A percentile compares a stretch with the other conserved stretches of the same genome.
These are phyloP conservation scores for Biston stratarius DNA, from an alignment of 2,888 invertebrate genomes.

Conservation along the genomic window DNA sequence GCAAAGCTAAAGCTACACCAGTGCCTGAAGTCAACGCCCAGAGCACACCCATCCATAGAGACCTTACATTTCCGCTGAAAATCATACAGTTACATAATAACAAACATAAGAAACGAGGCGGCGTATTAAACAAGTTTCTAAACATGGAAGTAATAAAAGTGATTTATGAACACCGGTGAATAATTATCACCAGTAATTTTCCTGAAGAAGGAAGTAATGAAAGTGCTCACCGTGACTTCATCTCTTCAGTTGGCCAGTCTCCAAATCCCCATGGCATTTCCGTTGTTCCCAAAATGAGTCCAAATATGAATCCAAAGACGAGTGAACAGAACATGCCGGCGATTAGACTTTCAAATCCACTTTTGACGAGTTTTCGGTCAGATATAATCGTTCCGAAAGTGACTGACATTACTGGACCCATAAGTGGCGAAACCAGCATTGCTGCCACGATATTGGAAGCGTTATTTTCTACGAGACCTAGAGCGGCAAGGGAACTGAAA, in stretches of 20 bases:
- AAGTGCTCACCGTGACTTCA: conserved; percentile 88
- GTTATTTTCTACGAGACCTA: conserved; percentile 94
- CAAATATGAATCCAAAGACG: conserved; percentile 92
- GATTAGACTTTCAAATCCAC: conserved; percentile 90
- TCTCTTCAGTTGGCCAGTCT: conserved; percentile 93
- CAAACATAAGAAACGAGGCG: no score
- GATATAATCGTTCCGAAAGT: conserved; percentile 94
- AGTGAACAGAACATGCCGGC: conserved; percentile 91
- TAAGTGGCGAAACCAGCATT: conserved; percentile 91
- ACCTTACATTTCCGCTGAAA: conserved; percentile 89
- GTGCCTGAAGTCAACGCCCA: conserved; percentile 92
- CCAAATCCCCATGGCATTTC: conserved; percentile 92
- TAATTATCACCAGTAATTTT: not conserved
- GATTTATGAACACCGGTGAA: not conserved
- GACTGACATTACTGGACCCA: conserved; percentile 95
- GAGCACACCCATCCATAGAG: conserved; percentile 91
- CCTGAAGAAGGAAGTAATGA: not conserved
- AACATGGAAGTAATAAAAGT: no score
- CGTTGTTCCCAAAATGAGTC: conserved; percentile 90
- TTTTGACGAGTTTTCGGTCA: conserved; percentile 89
- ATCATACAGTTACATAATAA: not conserved
- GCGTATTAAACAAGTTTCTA: not conserved
- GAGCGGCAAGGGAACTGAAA: conserved; percentile 91
- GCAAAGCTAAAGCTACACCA: conserved; percentile 93
- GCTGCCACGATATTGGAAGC: conserved; percentile 93